These are phyloP conservation scores for Hydrocynus forskahlii DNA, from an alignment of 2,797 vertebrate species.

Conservation along the genomic window DNA sequence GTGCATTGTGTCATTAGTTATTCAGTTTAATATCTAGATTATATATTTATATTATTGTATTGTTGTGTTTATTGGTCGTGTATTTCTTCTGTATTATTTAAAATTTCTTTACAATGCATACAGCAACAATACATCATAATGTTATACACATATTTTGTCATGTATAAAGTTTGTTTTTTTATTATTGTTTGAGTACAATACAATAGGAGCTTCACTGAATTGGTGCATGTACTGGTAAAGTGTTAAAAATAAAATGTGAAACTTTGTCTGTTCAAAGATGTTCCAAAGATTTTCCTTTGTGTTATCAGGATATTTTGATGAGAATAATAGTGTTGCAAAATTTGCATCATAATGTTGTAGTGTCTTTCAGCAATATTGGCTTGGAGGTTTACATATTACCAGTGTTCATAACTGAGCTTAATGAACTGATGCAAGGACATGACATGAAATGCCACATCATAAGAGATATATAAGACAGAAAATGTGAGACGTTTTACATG, in stretches of 20 bases:
- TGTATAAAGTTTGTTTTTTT: not conserved
- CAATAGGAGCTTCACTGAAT: not conserved
- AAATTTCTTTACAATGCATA: no score
- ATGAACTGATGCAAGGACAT: conserved; percentile 35
- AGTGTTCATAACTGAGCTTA: conserved; percentile 4
- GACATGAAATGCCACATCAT: conserved; percentile 11
- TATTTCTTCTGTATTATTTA: not conserved
- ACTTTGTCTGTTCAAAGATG: not conserved
- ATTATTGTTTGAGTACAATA: not conserved
- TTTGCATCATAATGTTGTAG: conserved; percentile 10
- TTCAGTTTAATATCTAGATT: no score
- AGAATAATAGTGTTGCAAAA: conserved; percentile 9
- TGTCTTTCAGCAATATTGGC: conserved; percentile 9
- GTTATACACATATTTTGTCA: not conserved
- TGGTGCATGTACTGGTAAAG: not conserved
- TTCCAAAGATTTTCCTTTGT: not conserved
- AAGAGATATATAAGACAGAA: conserved; percentile 28
- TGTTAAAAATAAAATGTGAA: not conserved
- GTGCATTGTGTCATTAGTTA: not conserved
- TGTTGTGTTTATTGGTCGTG: not conserved
- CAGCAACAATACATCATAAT: not conserved
- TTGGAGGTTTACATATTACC: not conserved
- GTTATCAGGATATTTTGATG: not conserved
- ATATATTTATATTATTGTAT: no score
- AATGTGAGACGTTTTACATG: conserved; percentile 25